Conservation (phyloP, 37 sponge, comb jelly and placozoan genomes). For the Halisarca cf. caerulea region DNA sequence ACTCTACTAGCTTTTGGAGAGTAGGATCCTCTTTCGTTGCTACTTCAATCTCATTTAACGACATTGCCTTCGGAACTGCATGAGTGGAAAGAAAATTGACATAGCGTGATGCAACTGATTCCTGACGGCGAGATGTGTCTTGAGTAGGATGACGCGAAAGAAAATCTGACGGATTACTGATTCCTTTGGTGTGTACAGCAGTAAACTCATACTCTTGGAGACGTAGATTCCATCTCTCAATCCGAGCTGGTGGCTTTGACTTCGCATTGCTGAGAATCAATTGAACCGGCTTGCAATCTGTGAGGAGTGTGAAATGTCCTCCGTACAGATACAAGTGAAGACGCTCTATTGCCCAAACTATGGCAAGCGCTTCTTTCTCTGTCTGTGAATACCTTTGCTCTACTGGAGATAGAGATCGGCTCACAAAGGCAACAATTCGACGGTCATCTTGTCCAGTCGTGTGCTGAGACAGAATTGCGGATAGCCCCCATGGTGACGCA, state of each 20-base stretch:
- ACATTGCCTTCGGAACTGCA: too few species aligned
- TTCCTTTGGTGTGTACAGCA: slow-evolving; percentile 44
- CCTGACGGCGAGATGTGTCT: too few species aligned
- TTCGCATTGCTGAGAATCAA: slow-evolving; percentile 19
- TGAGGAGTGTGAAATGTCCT: too few species aligned
- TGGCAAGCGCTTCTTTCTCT: slow-evolving; percentile 1
- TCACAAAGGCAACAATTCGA: slow-evolving; percentile 42
- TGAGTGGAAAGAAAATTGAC: too few species aligned
- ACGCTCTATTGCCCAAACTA: neutral
- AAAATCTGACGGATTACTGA: slow-evolving; percentile 46
- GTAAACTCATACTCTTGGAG: slow-evolving; percentile 44
- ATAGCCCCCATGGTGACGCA: slow-evolving; percentile 46
- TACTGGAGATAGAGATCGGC: too few species aligned
- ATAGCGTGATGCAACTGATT: too few species aligned
- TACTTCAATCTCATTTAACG: too few species aligned
- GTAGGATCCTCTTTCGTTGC: too few species aligned
- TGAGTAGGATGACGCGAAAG: slow-evolving; percentile 52
- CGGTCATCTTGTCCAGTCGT: slow-evolving; percentile 22
- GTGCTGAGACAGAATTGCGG: slow-evolving; percentile 38
- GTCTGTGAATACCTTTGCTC: too few species aligned
- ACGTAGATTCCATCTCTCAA: too few species aligned
- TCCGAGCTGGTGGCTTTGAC: slow-evolving; percentile 60
- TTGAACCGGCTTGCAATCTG: slow-evolving; percentile 19
- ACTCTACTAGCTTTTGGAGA: too few species aligned
- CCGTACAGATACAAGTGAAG: neutral